Conservation (phyloP, 2,797 vertebrate genomes). For the Fundulus diaphanus region DNA sequence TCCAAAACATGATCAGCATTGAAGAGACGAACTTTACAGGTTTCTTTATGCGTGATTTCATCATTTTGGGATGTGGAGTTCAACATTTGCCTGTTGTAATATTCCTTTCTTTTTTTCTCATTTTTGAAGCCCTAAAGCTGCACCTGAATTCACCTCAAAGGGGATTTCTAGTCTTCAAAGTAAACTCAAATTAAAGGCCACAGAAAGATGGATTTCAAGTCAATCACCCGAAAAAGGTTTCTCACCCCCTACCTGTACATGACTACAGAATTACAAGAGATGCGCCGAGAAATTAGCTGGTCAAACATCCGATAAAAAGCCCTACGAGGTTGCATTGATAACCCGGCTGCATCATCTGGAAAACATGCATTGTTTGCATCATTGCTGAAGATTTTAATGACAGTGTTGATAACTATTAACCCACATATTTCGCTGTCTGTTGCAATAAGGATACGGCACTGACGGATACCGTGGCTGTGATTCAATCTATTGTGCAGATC, state of each 20-base stretch:
- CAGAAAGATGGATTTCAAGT: background rate
- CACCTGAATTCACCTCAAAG: background rate
- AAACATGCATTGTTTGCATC: conserved; percentile 3
- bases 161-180: background rate
- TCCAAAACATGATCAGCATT: background rate
- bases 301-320: background rate
- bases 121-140: background rate
- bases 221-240: background rate
- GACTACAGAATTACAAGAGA: background rate
- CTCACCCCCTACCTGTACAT: background rate
- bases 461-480: background rate
- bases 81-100: background rate
- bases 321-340: background rate
- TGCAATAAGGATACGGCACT: background rate
- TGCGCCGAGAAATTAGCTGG: background rate
- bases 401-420: background rate
- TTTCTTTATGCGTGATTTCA: background rate
- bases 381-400: background rate
- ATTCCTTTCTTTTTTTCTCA: background rate
- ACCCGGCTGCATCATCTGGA: background rate
- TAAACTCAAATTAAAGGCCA: background rate
- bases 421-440: background rate
- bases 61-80: background rate
- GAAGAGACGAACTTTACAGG: background rate
- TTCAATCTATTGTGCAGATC: background rate